phyloP scores from a whole-genome alignment of 2,797 vertebrate species.

The Amblyraja radiata region DNA sequence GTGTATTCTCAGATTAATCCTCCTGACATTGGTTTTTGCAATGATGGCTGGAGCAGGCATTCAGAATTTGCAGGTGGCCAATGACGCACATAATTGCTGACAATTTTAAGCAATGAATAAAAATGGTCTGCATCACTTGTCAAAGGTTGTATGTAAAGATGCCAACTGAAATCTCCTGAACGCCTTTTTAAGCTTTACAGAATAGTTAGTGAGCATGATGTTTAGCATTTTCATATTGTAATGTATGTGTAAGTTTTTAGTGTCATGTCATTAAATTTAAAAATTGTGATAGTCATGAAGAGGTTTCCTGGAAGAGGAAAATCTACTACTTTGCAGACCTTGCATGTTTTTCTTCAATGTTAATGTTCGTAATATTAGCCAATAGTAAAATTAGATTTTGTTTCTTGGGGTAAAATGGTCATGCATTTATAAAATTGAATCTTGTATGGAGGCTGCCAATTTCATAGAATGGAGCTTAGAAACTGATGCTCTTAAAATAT shows the following conservation, averaged over 20 bases:
- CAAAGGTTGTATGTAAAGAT: constrained; percentile 98
- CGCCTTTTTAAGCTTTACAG: constrained; percentile 95
- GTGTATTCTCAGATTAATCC: constrained; percentile 73
- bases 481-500: constrained; percentile 67
- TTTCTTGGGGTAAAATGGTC: background rate
- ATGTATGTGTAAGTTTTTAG: constrained; percentile 51
- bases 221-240: constrained; percentile 80
- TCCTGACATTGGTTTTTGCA: constrained; percentile 79
- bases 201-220: constrained; percentile 95
- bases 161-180: constrained; percentile 99
- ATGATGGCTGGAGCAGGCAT: constrained; percentile 93
- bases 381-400: constrained; percentile 8
- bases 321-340: background rate
- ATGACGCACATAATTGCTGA: constrained; percentile 99
- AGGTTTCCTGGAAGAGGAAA: background rate
- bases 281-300: background rate
- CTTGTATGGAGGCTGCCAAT: background rate
- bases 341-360: background rate
- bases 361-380: background rate
- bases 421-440: background rate
- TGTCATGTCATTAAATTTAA: background rate
- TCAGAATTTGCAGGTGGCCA: constrained; percentile 99
- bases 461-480: constrained; percentile 54
- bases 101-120: constrained; percentile 99
- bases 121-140: constrained; percentile 99